phyloP scores from a whole-genome alignment of 2,888 invertebrate species.

The Agonum fuliginosum region DNA sequence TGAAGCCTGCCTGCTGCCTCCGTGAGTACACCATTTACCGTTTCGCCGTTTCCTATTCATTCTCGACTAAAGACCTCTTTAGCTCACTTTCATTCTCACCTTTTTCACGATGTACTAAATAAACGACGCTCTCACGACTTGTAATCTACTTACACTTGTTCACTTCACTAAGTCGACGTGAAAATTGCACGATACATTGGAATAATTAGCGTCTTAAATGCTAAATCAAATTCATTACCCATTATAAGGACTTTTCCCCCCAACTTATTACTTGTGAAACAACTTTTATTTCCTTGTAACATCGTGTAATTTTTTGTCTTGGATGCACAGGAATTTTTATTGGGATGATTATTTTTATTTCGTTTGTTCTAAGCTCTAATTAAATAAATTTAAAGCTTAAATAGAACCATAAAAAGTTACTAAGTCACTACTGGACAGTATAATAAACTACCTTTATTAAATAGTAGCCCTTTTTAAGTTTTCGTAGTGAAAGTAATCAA shows the following conservation, averaged over 20 bases:
- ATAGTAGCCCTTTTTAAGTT: too few relatives aligned
- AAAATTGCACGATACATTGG: slow-evolving; percentile 23
- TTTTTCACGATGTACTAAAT: slow-evolving; percentile 43
- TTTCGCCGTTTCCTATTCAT: slow-evolving; percentile 33
- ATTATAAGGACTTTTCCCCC: not conserved
- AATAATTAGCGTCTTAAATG: slow-evolving; percentile 36
- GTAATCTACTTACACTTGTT: slow-evolving; percentile 38
- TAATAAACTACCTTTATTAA: too few relatives aligned
- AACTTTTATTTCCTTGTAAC: slow-evolving; percentile 9
- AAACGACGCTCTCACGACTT: slow-evolving; percentile 24
- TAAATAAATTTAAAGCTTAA: too few relatives aligned
- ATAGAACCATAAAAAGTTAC: too few relatives aligned
- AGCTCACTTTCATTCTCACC: slow-evolving; percentile 39
- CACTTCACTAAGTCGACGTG: slow-evolving; percentile 42
- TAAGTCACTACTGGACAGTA: too few relatives aligned
- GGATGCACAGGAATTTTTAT: slow-evolving; percentile 17
- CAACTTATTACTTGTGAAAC: not conserved
- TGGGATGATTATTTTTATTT: not conserved
- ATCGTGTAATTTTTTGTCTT: not conserved
- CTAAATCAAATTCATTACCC: slow-evolving; percentile 35
- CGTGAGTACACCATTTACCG: slow-evolving; percentile 23
- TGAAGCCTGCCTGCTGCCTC: not conserved
- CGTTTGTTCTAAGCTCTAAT: too few relatives aligned
- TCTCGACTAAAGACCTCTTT: slow-evolving; percentile 29
- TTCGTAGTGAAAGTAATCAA: too few relatives aligned